phyloP scores from a whole-genome alignment of 2,888 invertebrate genomes.

The Gastrophysa polygoni region DNA sequence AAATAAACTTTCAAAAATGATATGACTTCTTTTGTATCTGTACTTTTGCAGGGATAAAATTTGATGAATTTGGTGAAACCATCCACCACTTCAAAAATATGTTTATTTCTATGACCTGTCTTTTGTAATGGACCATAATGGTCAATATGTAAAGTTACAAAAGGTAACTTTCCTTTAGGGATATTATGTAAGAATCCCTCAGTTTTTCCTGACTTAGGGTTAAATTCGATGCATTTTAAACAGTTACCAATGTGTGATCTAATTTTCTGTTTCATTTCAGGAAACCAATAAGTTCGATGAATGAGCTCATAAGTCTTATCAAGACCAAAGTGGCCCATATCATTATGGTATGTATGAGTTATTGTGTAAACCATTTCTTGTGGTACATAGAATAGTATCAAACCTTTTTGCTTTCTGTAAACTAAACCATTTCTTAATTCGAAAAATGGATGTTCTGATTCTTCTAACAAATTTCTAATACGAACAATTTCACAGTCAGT shows the following conservation, averaged over 20 bases:
- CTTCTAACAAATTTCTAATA: slow-evolving; percentile 5
- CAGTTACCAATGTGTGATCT: slow-evolving; percentile 5
- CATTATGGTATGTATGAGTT: slow-evolving; percentile 25
- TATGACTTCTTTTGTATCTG: slow-evolving; percentile 10
- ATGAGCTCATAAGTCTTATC: slow-evolving; percentile 26
- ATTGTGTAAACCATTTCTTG: slow-evolving; percentile 22
- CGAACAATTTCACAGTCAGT: not conserved
- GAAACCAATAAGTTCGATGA: too few relatives aligned
- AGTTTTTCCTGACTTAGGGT: slow-evolving; percentile 12
- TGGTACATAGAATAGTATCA: slow-evolving; percentile 32
- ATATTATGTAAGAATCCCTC: slow-evolving; percentile 16
- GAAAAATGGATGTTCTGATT: slow-evolving; percentile 17
- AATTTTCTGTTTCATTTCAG: too few relatives aligned
- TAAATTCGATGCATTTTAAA: slow-evolving; percentile 17
- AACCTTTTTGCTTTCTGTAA: slow-evolving; percentile 20
- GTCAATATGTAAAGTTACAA: slow-evolving; percentile 12
- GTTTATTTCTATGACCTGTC: not conserved
- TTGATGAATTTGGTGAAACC: slow-evolving; percentile 20
- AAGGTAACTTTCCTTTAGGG: slow-evolving; percentile 10
- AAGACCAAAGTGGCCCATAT: slow-evolving; percentile 27
- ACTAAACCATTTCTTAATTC: slow-evolving; percentile 31
- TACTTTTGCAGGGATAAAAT: slow-evolving; percentile 15
- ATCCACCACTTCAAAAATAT: slow-evolving; percentile 19
- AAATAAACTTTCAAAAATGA: slow-evolving; percentile 6
- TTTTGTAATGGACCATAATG: slow-evolving; percentile 15